Percentiles rank a stretch among this genome's conserved stretches.
phyloP scores from a whole-genome alignment of 1,140 invertebrate species.

The Megalopta genalis region DNA sequence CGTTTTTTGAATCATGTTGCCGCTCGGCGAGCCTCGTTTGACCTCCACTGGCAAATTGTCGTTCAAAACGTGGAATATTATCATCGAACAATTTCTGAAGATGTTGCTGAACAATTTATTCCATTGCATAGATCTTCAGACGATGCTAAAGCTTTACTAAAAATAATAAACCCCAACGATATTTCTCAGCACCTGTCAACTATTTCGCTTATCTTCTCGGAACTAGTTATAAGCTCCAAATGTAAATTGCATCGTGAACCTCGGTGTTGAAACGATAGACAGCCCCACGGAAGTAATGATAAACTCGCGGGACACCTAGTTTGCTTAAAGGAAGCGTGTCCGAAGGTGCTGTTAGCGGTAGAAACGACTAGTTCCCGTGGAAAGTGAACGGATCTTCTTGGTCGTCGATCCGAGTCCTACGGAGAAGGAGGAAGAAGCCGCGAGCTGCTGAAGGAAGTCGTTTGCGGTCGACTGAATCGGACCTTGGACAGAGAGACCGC shows the following conservation, averaged over 20 bases:
- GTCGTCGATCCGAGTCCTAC: constrained; percentile 4
- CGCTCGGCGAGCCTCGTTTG: background rate
- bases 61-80: background rate
- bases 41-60: background rate
- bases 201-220: no score
- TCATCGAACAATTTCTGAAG: no score
- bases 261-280: no score
- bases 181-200: no score
- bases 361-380: background rate
- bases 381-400: constrained; percentile 25
- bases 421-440: constrained; percentile 20
- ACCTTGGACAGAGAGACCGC: constrained; percentile 44
- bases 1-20: background rate
- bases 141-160: no score
- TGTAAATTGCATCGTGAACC: no score
- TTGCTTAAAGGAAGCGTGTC: no score
- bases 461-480: constrained; percentile 55
- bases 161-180: no score
- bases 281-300: no score
- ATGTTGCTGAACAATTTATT: background rate
- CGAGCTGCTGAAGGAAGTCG: constrained; percentile 47
- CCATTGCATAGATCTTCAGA: no score
- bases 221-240: no score
- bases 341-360: background rate
- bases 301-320: no score